Base-by-base conservation (phyloP, 2,888 invertebrate species). In the Nowickia ferox region DNA sequence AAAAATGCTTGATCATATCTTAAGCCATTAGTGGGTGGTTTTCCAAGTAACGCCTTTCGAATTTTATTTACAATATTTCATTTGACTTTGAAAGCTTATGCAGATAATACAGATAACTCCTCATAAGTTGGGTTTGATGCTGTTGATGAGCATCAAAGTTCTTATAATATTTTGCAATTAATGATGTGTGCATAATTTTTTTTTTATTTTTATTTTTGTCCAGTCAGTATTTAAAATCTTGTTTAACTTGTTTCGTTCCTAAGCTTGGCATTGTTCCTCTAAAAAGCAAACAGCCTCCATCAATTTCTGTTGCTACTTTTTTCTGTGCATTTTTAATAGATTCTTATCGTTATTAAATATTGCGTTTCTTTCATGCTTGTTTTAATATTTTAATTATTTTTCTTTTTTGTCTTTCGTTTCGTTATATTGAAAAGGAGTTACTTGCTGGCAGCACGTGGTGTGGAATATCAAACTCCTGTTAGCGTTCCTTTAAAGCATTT, bases 21-120 rank as follows among this genome's bases (percentile, higher is more conserved):
- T n/a, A 9, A 75, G 55, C 71, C 82, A 79, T 83, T 83, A 79
- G 86, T 86, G 86, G 86, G 86, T 86, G 86, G 86, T 82, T 86
- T 84, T 83, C 44, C 40, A 65, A 75, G 86, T 76, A 86, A 86
- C 82, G 82, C 82, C 86, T 83, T 72, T 19, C n/a, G 30, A 82
- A 76, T 77, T 61, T 78, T 48, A 42, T 65, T 61, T 17, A 30
- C 59, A 57, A 17, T 48, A 65, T 83, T 65, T 57, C 51, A 38
- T 42, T 19, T 53, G 9, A n/a, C 61, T 61, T 2, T 38, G 2
- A 2, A 61, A 44, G 42, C 42, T 71, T 15, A 46, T 59, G 38
- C 9, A 22, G 42, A 2, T 75, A 44, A 51, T 66, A 46, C 69
- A n/a, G 40, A 61, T 53, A 40, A 55, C 46, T 71, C 19, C 55